These are phyloP conservation scores for Pheosia gnoma DNA, from an alignment of 2,888 invertebrate species.

Conservation along the genomic window DNA sequence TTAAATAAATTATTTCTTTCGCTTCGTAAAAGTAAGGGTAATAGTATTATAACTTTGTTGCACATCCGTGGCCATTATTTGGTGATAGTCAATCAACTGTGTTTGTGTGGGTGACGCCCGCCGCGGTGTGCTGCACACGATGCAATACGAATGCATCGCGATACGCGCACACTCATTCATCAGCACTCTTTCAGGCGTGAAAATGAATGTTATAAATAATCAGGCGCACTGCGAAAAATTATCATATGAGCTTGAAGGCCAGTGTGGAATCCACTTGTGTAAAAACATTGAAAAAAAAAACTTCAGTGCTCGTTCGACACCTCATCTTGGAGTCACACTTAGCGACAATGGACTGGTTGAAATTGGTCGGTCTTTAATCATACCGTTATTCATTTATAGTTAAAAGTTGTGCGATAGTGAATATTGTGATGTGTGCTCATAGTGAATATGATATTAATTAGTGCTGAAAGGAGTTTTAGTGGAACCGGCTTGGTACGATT, in stretches of 20 bases:
- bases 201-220: conserved; percentile 84
- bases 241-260: conserved; percentile 78
- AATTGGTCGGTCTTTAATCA: conserved; percentile 78
- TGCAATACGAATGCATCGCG: conserved; percentile 39
- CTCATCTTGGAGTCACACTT: conserved; percentile 48
- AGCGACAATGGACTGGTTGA: conserved; percentile 80
- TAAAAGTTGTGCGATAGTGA: conserved; percentile 44
- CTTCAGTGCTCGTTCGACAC: conserved; percentile 14
- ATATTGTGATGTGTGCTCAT: conserved; percentile 26
- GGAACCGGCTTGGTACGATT: neutral
- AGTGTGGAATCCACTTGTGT: conserved; percentile 66
- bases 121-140: conserved; percentile 23
- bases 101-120: neutral
- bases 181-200: conserved; percentile 77
- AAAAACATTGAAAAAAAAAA: conserved; percentile 41
- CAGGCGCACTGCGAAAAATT: conserved; percentile 68
- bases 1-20: no score
- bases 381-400: conserved; percentile 27
- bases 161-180: conserved; percentile 41
- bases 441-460: neutral
- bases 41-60: no score
- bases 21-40: no score
- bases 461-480: neutral
- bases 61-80: no score
- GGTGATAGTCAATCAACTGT: neutral